Evolutionary conservation across 2,797 vertebrate species (phyloP), one percentile per base, ranked within the genome.

Genomic region (Poeciliopsis gracilis): DNA sequence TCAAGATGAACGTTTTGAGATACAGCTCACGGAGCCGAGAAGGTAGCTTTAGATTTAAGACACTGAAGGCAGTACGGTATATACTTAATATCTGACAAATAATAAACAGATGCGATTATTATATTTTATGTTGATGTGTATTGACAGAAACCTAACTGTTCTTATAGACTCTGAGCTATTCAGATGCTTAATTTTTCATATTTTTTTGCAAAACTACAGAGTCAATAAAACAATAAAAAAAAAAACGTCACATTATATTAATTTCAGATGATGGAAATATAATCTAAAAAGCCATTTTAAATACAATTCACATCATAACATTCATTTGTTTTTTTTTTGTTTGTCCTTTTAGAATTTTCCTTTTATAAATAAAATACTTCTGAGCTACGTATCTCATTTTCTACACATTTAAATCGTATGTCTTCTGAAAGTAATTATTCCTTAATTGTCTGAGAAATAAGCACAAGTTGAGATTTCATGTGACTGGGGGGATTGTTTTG

Each of bases 1-100:
- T 87, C 77, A 55, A 89, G 83, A 84, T 86, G 81, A 77, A 59
- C 70, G 76, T 90, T 92, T 63, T 0, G 13, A 86, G 89, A 90
- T 90, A 88, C 75, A 79, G 45, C n/a, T 70, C 84, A 80, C 86
- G 80, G n/a, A 23, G 82, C n/a, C 81, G 75, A 53, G 57, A 77
- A 82, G 85, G 82, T 36, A n/a, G 11, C 69, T 78, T 57, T 73
- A 69, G n/a, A 61, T 30, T 16, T 49, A 75, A 51, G 10, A 46
- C 43, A 61, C 41, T 33, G 36, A 84, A 85, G 73, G 72, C 30
- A 77, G 78, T 77, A 78, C 9, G 1, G 33, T 33, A 18, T 33
- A 30, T 15, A 10, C 30, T 61, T 36, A 63, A 63, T 20, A 63
- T 7, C 30, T 36, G 33, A 63, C 61, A 7, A 63, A 20, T 41